These are phyloP conservation scores for Melanophora roralis DNA, from an alignment of 2,888 invertebrate species.

Conservation along the genomic window DNA sequence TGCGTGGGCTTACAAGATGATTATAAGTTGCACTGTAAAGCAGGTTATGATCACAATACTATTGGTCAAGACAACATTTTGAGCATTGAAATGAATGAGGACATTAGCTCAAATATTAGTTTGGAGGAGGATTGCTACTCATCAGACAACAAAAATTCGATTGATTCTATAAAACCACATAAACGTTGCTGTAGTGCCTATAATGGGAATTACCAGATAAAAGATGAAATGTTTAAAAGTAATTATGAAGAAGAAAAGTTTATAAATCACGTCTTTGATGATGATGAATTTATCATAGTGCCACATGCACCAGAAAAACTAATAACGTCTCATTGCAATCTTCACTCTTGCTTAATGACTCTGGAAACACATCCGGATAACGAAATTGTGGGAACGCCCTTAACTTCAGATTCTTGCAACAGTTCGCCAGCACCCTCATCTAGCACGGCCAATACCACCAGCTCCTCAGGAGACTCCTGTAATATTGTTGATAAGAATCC, in stretches of 20 bases:
- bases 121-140: constrained; percentile 27
- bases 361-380: constrained; percentile 20
- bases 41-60: constrained; percentile 12
- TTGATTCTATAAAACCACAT: constrained; percentile 32
- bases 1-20: constrained; percentile 76
- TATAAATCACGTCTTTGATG: constrained; percentile 44
- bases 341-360: constrained; percentile 47
- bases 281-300: constrained; percentile 69
- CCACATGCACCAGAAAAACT: constrained; percentile 51
- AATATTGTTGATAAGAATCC: neutral
- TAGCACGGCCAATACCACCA: constrained; percentile 26
- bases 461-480: constrained; percentile 36
- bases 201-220: neutral
- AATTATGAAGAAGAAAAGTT: neutral
- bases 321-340: constrained; percentile 53
- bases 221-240: constrained; percentile 29
- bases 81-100: constrained; percentile 48
- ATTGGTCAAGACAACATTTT: constrained; percentile 51
- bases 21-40: constrained; percentile 68
- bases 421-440: constrained; percentile 51
- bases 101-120: constrained; percentile 32
- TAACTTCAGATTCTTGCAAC: constrained; percentile 42
- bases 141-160: constrained; percentile 58
- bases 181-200: constrained; percentile 36
- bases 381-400: constrained; percentile 27